Evolutionary conservation across 2,888 invertebrate genomes (phyloP).

Genomic region (Patella ulyssiponensis): DNA sequence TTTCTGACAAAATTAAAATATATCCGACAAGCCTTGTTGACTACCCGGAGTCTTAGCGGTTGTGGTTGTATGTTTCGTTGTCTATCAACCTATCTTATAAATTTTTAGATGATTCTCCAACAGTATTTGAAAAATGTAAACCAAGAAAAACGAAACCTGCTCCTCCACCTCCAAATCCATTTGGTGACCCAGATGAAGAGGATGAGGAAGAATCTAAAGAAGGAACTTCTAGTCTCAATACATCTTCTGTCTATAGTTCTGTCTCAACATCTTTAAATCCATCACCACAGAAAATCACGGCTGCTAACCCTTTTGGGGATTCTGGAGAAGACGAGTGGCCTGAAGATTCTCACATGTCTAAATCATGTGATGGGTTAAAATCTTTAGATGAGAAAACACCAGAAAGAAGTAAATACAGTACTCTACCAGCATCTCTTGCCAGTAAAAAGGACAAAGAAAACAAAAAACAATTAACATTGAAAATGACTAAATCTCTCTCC

Average conservation of each 20-base stretch:
- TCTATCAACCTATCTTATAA: background rate
- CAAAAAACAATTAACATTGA: constrained; percentile 32
- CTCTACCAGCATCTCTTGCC: constrained; percentile 32
- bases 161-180: constrained; percentile 49
- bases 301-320: constrained; percentile 26
- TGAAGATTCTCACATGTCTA: constrained; percentile 6
- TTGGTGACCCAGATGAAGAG: constrained; percentile 54
- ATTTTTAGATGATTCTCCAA: background rate
- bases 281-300: background rate
- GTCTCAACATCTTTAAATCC: background rate
- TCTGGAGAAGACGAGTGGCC: constrained; percentile 17
- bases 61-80: too few relatives aligned
- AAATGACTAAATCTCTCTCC: constrained; percentile 28
- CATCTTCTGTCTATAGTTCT: background rate
- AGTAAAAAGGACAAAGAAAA: constrained; percentile 17
- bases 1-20: too few relatives aligned
- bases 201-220: constrained; percentile 33
- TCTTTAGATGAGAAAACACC: constrained; percentile 15
- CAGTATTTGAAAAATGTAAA: constrained; percentile 24
- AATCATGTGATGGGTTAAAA: constrained; percentile 16
- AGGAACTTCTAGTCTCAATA: background rate
- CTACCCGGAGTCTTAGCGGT: too few relatives aligned
- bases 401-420: constrained; percentile 29
- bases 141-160: constrained; percentile 7
- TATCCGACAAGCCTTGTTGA: too few relatives aligned